phyloP scores from a whole-genome alignment of 2,888 invertebrate genomes.

The Seladonia tumulorum region DNA sequence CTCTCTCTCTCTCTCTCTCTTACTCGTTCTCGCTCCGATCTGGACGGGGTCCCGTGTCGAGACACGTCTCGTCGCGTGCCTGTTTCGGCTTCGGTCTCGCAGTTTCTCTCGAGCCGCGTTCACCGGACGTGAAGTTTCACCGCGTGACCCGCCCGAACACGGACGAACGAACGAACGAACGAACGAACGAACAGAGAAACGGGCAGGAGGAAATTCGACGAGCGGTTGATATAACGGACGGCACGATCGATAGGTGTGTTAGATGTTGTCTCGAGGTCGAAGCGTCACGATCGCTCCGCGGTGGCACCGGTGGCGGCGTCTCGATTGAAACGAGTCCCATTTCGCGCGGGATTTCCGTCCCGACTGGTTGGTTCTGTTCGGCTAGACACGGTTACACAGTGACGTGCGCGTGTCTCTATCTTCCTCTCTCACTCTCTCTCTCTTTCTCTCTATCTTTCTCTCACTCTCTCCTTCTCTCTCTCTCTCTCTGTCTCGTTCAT shows the following conservation, averaged over 20 bases:
- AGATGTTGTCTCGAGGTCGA: conserved; percentile 25
- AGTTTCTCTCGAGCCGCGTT: conserved; percentile 40
- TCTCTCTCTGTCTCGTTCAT: background rate
- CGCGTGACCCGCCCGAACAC: background rate
- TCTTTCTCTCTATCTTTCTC: background rate
- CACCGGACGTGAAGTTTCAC: conserved; percentile 40
- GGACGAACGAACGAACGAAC: background rate
- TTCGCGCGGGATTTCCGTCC: conserved; percentile 14
- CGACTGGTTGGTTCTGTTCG: conserved; percentile 3
- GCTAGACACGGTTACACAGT: conserved; percentile 4
- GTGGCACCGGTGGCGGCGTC: conserved; percentile 11
- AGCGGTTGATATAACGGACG: conserved; percentile 20
- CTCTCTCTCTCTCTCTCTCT: background rate
- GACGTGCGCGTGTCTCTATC: conserved; percentile 5
- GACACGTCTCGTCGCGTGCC: conserved; percentile 45
- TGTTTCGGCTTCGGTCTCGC: conserved; percentile 20
- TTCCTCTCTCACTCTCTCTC: background rate
- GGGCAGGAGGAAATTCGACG: conserved; percentile 13
- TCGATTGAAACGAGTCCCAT: conserved; percentile 13
- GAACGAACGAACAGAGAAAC: background rate
- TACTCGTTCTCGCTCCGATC: conserved; percentile 5
- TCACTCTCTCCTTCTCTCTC: background rate
- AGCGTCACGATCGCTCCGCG: conserved; percentile 18
- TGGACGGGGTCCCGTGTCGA: conserved; percentile 13
- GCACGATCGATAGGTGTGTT: conserved; percentile 26